Conservation (phyloP, 2,888 invertebrate genomes). For the Drepana falcataria region DNA sequence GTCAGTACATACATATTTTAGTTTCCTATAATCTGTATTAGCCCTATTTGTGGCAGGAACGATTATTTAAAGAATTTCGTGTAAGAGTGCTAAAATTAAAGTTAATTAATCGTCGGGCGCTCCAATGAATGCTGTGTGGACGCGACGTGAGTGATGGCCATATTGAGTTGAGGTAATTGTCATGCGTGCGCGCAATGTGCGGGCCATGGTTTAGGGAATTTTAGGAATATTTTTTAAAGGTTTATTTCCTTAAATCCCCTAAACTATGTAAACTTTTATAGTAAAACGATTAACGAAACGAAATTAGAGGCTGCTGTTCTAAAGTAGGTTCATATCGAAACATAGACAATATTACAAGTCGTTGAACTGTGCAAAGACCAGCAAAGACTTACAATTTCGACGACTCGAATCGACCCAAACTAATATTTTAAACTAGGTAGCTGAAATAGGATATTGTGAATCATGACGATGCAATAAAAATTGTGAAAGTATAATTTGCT, state of each 20-base stretch:
- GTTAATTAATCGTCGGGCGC: conserved; percentile 59
- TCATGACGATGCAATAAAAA: too few relatives aligned
- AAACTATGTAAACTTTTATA: background rate
- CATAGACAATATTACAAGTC: too few relatives aligned
- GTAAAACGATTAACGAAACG: too few relatives aligned
- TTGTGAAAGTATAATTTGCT: too few relatives aligned
- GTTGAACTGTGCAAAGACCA: too few relatives aligned
- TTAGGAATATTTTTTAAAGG: background rate
- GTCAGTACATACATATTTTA: too few relatives aligned
- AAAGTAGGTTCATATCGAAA: too few relatives aligned
- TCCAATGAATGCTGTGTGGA: conserved; percentile 39
- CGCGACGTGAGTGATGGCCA: conserved; percentile 62
- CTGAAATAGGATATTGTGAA: too few relatives aligned
- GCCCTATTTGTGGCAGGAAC: conserved; percentile 20
- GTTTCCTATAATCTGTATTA: conserved; percentile 6
- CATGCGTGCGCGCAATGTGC: conserved; percentile 39
- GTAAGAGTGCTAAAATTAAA: conserved; percentile 52
- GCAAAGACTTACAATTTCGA: too few relatives aligned
- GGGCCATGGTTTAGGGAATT: conserved; percentile 18
- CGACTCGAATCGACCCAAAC: too few relatives aligned
- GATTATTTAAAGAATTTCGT: conserved; percentile 36
- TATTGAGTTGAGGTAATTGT: conserved; percentile 69
- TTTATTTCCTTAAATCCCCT: background rate
- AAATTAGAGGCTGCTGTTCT: too few relatives aligned
- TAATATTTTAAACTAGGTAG: too few relatives aligned